phyloP scores from a whole-genome alignment of 2,113 vertebrate species.

The Nycticebus coucang region DNA sequence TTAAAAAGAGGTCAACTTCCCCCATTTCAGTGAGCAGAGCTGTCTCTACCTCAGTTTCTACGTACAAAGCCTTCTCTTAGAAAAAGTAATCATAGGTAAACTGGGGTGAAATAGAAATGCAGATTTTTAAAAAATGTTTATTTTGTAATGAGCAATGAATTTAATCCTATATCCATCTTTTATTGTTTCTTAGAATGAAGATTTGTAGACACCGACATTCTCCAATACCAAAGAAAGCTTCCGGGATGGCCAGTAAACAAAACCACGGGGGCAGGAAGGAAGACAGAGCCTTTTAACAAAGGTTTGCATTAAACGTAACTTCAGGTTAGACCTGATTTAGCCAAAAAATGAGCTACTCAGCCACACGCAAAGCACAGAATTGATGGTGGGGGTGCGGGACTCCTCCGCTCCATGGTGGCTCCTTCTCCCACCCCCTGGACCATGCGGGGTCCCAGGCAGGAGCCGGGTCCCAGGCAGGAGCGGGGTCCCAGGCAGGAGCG shows the following conservation, averaged over 20 bases:
- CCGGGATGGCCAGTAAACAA: not conserved
- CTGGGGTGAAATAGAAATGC: not conserved
- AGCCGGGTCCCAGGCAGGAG: not conserved
- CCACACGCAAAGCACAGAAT: not conserved
- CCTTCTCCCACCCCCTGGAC: not conserved
- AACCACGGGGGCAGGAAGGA: not conserved
- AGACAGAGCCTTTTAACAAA: not conserved
- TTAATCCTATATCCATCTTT: not conserved
- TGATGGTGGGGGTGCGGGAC: no score
- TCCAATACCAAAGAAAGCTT: not conserved
- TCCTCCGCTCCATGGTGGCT: not conserved
- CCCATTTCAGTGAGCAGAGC: rapidly evolving
- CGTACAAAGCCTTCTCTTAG: not conserved
- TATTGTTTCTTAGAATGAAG: not conserved
- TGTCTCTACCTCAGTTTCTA: not conserved
- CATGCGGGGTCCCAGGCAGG: no score
- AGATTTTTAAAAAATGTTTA: not conserved
- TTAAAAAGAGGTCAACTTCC: not conserved
- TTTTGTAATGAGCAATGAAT: not conserved
- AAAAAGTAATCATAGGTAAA: not conserved
- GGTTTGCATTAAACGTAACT: not conserved
- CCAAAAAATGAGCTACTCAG: not conserved
- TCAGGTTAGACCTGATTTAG: not conserved
- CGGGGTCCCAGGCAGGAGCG: no score
- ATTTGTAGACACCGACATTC: not conserved